Percentiles rank a stretch among this genome's conserved stretches.
Conservation (phyloP, 2,888 invertebrate species). For the Sepiola atlantica region DNA sequence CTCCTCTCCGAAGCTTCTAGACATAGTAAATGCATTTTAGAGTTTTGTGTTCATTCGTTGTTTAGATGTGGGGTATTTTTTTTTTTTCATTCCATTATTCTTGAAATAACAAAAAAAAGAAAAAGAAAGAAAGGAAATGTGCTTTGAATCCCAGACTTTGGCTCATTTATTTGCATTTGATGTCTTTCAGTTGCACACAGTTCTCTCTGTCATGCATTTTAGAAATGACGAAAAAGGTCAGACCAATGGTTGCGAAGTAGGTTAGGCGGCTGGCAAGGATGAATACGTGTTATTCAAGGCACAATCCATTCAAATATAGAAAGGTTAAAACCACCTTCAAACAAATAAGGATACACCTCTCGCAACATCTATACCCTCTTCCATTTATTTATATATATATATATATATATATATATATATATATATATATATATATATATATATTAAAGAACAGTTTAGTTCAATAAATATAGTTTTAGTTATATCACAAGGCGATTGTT, state of each 20-base stretch:
- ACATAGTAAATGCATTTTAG: constrained; percentile 22
- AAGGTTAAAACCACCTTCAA: background rate
- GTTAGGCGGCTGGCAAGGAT: background rate
- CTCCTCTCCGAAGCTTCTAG: background rate
- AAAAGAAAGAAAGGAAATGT: too few species aligned
- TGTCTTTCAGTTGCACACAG: background rate
- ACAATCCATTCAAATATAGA: background rate
- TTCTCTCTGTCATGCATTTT: background rate
- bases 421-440: background rate
- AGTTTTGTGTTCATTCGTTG: background rate
- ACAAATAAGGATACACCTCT: background rate
- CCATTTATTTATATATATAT: background rate
- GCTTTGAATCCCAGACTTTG: background rate
- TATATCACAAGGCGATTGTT: too few species aligned
- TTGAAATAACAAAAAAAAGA: background rate
- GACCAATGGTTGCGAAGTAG: background rate
- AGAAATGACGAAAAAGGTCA: background rate
- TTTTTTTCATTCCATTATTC: background rate
- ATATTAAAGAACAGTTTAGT: too few species aligned
- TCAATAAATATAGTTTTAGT: too few species aligned
- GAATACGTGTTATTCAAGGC: background rate
- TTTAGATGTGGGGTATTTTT: background rate
- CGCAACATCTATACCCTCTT: background rate
- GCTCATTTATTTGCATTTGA: background rate
- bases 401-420: background rate